phyloP scores from a whole-genome alignment of 2,113 vertebrate species.

The Machaerirhynchus nigripectus region DNA sequence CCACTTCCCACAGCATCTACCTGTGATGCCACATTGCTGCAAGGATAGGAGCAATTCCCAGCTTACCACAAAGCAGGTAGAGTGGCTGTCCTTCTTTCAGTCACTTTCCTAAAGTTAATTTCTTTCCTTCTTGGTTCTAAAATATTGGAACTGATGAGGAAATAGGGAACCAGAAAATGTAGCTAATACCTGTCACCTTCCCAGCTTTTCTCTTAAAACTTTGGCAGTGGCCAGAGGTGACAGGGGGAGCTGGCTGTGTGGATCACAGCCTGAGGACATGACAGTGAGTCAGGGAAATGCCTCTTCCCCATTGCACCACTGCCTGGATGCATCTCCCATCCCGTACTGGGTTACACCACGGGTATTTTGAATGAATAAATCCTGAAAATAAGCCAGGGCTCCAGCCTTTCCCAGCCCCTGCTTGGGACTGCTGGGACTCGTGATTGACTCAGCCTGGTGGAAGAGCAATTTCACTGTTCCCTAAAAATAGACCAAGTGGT shows the following conservation, averaged over 20 bases:
- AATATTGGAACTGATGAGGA: not conserved
- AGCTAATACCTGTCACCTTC: not conserved
- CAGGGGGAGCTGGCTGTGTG: not conserved
- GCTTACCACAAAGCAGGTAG: not conserved
- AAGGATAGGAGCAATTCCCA: not conserved
- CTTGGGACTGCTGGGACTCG: conserved; percentile 19
- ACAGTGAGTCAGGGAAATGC: conserved; percentile 47
- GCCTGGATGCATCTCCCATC: not conserved
- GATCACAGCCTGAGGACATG: not conserved
- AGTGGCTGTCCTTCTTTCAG: fast-evolving
- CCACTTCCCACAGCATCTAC: not conserved
- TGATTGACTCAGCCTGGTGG: conserved; percentile 84
- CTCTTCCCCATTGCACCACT: not conserved
- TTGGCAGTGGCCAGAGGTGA: not conserved
- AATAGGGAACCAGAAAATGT: not conserved
- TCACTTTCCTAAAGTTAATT: not conserved
- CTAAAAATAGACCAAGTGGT: conserved; percentile 72
- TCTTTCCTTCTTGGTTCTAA: not conserved
- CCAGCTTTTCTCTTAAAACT: not conserved
- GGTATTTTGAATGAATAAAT: conserved; percentile 31
- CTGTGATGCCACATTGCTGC: not conserved
- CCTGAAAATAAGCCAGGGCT: conserved; percentile 2
- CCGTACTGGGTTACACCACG: not conserved
- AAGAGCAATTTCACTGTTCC: conserved; percentile 52
- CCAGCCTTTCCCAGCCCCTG: not conserved